Evolutionary conservation across 2,113 vertebrate species (phyloP).

Genomic region (Rhynchopsitta pachyrhyncha): DNA sequence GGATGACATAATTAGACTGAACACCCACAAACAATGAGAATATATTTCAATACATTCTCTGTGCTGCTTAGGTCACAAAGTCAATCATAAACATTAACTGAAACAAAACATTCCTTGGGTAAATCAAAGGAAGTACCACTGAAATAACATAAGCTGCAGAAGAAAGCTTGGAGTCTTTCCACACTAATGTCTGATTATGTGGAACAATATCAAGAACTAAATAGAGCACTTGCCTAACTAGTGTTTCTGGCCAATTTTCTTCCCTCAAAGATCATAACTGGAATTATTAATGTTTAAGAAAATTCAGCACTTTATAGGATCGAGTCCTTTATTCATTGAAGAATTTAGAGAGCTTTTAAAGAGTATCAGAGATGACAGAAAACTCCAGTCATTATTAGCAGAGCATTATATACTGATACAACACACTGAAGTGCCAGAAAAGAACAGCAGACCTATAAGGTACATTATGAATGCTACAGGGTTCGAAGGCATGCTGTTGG

Average conservation of each 20-base stretch:
- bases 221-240: conserved; percentile 18
- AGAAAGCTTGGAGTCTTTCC: conserved; percentile 71
- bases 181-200: conserved; percentile 60
- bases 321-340: neutral
- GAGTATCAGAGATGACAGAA: neutral
- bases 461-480: neutral
- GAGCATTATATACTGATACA: neutral
- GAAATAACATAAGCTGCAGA: conserved; percentile 68
- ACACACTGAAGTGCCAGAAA: neutral
- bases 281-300: neutral
- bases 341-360: neutral
- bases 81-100: conserved; percentile 68
- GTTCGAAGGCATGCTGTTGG: neutral
- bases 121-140: conserved; percentile 74
- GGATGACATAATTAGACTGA: conserved; percentile 71
- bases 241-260: conserved; percentile 37
- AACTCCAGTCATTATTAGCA: neutral
- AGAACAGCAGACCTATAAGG: neutral
- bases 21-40: conserved; percentile 66
- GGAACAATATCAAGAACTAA: conserved; percentile 61
- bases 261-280: neutral
- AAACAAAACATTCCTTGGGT: conserved; percentile 72
- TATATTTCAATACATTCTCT: conserved; percentile 67
- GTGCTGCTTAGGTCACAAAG: conserved; percentile 48
- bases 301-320: neutral